Base-by-base conservation (phyloP, 2,797 vertebrate species). In the Bryconaethiops microstoma region DNA sequence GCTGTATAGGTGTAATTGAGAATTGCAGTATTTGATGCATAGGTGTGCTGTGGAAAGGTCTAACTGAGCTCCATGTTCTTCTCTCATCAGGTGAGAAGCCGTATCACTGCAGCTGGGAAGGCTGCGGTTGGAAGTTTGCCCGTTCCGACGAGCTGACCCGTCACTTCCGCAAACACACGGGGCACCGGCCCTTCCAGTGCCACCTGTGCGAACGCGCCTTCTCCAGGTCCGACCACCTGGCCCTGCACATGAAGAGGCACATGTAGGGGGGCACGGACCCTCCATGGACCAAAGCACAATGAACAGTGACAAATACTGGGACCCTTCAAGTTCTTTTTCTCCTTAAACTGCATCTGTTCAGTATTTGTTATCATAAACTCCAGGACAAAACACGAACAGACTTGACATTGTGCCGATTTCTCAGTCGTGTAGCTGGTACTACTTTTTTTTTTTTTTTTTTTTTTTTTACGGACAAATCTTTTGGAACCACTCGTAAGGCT, bases 51-150 rank as follows among this genome's bases (percentile, higher is more conserved):
- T 35, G 35, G 35, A 35, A 35, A 35, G 35, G 35, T 35, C 35
- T 35, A 35, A 35, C 35, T 35, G 35, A 35, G 35, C 35, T 35
- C 35, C 35, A 35, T 35, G 35, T 40, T 29, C 25, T 68, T 84
- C 52, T 88, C 17, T 78, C 73, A 77, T 1, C 92, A 99, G 98
- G 98, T 91, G 98, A 99, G 85, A 99, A 99, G 91, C 98, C 98
- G 0, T 99, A 99, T 85, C 97, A 99, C 90, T 99, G 98, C 94
- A 98, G 95, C 90, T 99, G 98, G 98, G 98, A 99, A 54, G 98
- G 98, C 82, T 99, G 98, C 59, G 98, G 98, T n/a, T 99, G 98
- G 98, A 98, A 99, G 88, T 99, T 99, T 21, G 98, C 98, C 1
- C 96, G 98, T 39, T 99, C 97, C 0, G 98, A 99, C 0, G 98